These are phyloP conservation scores for Minunthozetes semirufus DNA, from an alignment of 2,888 invertebrate species.

Conservation along the genomic window DNA sequence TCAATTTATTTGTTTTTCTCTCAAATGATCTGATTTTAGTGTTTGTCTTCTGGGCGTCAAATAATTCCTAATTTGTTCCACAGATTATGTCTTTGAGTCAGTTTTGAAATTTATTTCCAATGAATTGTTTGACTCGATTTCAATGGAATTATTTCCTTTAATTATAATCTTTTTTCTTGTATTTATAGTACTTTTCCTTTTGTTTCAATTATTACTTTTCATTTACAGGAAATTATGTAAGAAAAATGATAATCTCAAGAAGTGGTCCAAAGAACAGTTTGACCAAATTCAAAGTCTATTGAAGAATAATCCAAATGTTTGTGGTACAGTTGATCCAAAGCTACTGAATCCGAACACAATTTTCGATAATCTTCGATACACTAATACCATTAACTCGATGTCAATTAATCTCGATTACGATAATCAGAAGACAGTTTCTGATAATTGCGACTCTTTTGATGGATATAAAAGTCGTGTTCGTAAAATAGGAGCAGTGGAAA, in stretches of 20 bases:
- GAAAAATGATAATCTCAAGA: conserved; percentile 5
- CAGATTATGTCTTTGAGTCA: neutral
- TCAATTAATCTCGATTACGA: conserved; percentile 30
- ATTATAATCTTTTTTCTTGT: neutral
- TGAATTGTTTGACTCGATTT: neutral
- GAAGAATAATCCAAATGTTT: neutral
- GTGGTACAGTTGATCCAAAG: neutral
- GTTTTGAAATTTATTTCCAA: neutral
- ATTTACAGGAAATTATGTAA: neutral
- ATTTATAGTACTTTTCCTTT: conserved; percentile 2
- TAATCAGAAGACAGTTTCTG: conserved; percentile 9
- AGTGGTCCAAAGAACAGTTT: conserved; percentile 23
- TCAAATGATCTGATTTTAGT: neutral
- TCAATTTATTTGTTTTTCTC: neutral
- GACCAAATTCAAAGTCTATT: neutral
- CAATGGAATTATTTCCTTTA: conserved; percentile 20
- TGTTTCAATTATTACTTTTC: conserved; percentile 13
- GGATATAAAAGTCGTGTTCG: neutral
- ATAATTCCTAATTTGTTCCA: neutral
- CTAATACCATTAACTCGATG: conserved; percentile 18
- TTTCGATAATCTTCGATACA: conserved; percentile 15
- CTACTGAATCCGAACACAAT: neutral
- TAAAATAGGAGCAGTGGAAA: neutral
- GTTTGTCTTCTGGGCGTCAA: conserved; percentile 12
- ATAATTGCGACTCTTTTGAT: conserved; percentile 21